These are phyloP conservation scores for Drosophila nasuta DNA, from an alignment of 1,140 invertebrate genomes.

Conservation along the genomic window DNA sequence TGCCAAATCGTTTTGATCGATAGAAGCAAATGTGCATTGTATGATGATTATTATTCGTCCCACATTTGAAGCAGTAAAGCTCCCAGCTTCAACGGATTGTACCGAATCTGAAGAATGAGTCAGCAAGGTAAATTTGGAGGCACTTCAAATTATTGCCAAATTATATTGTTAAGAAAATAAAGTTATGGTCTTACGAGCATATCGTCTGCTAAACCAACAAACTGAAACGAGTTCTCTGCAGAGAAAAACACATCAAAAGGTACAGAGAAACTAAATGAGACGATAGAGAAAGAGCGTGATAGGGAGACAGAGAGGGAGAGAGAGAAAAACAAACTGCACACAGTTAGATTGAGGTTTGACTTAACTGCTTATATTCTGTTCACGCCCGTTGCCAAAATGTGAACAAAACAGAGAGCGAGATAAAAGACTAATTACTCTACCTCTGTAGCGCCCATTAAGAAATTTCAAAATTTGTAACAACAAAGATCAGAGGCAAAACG, in stretches of 20 bases:
- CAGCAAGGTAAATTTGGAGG: constrained; percentile 4
- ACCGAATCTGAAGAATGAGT: neutral
- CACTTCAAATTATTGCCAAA: constrained; percentile 33
- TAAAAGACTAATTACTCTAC: constrained; percentile 58
- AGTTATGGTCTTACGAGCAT: neutral
- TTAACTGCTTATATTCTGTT: constrained; percentile 29
- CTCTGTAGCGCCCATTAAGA: constrained; percentile 10
- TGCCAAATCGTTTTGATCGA: constrained; percentile 4
- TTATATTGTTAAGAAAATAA: constrained; percentile 17
- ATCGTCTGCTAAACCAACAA: constrained; percentile 3
- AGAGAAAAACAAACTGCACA: constrained; percentile 35
- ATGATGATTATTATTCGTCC: constrained; percentile 7
- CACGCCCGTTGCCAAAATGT: constrained; percentile 31
- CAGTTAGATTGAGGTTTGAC: constrained; percentile 25
- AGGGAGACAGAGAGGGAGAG: neutral
- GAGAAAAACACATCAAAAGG: neutral
- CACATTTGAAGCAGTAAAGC: constrained; percentile 9
- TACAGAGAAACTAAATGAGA: constrained; percentile 1
- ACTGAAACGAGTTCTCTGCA: constrained; percentile 31
- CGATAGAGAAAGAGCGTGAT: neutral
- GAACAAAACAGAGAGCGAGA: constrained; percentile 20
- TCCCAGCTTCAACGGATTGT: neutral
- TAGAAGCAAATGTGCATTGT: constrained; percentile 7
- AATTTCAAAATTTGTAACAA: constrained; percentile 23
- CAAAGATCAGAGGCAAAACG: constrained; percentile 12